Conservation (phyloP, 2,113 vertebrate genomes). For the Romanogobio albipinnatus region DNA sequence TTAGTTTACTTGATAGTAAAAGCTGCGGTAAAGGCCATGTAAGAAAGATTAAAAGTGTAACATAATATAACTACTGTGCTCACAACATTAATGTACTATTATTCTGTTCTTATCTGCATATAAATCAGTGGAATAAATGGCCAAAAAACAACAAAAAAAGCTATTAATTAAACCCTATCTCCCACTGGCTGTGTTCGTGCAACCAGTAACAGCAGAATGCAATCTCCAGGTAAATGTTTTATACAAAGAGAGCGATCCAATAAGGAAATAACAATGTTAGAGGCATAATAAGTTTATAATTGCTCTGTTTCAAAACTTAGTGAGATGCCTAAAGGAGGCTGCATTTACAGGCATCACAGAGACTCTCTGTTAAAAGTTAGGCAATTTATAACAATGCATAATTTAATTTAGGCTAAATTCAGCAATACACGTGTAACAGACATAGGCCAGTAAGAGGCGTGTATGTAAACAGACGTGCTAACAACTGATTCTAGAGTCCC, state of each 20-base stretch:
- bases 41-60: constrained; percentile 10
- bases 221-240: not conserved
- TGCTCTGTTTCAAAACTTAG: not conserved
- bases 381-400: not conserved
- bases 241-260: not conserved
- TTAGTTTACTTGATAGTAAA: constrained; percentile 6
- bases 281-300: constrained; percentile 10
- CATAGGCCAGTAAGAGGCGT: too few relatives aligned
- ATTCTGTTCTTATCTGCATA: not conserved
- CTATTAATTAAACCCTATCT: not conserved
- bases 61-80: not conserved
- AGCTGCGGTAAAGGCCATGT: not conserved
- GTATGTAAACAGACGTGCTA: too few relatives aligned
- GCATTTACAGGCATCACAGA: not conserved
- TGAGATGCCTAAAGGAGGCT: not conserved
- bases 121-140: not conserved
- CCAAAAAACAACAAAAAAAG: not conserved
- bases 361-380: not conserved
- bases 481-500: too few relatives aligned
- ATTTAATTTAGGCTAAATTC: not conserved
- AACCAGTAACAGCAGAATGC: not conserved
- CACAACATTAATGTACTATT: not conserved
- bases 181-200: not conserved
- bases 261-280: not conserved
- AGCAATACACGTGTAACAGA: too few relatives aligned